Evolutionary conservation across 2,888 invertebrate genomes (phyloP).

Genomic region (Crossocerus cetratus): DNA sequence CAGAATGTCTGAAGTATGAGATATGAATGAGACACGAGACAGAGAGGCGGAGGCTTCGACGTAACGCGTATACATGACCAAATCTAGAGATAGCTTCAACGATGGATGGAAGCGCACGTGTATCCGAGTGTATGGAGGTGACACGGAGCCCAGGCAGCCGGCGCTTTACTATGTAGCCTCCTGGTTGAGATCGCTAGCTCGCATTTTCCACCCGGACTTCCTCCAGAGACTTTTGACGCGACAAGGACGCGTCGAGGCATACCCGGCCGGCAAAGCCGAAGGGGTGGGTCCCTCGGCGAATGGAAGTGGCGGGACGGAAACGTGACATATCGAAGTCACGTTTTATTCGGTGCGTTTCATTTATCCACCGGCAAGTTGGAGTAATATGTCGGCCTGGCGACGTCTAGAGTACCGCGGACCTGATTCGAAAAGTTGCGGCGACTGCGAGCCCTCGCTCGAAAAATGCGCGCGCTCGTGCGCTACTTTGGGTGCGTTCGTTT

Average conservation of each 20-base stretch:
- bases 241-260: conserved; percentile 7
- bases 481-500: too few species aligned
- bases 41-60: too few species aligned
- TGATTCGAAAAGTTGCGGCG: conserved; percentile 27
- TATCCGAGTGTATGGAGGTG: not conserved
- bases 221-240: conserved; percentile 28
- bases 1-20: too few species aligned
- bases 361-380: conserved; percentile 22
- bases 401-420: not conserved
- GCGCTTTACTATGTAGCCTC: too few species aligned
- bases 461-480: conserved; percentile 12
- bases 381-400: conserved; percentile 5
- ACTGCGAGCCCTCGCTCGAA: not conserved
- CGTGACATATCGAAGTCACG: conserved; percentile 47
- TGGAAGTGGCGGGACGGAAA: conserved; percentile 34
- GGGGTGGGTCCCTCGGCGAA: not conserved
- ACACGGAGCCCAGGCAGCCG: too few species aligned
- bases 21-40: too few species aligned
- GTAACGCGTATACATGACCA: not conserved
- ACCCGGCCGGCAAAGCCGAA: too few species aligned
- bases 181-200: not conserved
- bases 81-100: not conserved
- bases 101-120: not conserved
- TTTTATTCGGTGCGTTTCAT: conserved; percentile 41
- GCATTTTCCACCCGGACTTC: not conserved